Percentiles rank a stretch among this genome's conserved stretches.
These are phyloP conservation scores for Antedon mediterranea DNA, from an alignment of 53 echinoderm and acorn worm species.

Conservation along the genomic window DNA sequence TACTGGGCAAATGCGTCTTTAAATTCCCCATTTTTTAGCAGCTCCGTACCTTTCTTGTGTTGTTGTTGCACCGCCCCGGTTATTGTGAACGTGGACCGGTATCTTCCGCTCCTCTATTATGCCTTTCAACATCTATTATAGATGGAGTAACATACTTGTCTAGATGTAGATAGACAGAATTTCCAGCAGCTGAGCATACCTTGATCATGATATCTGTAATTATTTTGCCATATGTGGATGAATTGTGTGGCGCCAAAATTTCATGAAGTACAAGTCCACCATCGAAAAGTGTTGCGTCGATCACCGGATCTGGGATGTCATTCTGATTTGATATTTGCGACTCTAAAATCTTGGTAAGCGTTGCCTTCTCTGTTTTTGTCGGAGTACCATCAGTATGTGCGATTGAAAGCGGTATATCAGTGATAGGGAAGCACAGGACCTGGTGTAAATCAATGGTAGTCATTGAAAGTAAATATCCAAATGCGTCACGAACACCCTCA, in stretches of 20 bases:
- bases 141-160: constrained; percentile 25
- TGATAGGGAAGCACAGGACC: constrained; percentile 20
- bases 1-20: constrained; percentile 26
- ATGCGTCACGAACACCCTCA: constrained; percentile 27
- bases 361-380: constrained; percentile 20
- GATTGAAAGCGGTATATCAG: constrained; percentile 24
- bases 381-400: constrained; percentile 28
- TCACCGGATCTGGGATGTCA: background rate
- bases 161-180: constrained; percentile 28
- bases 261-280: constrained; percentile 35
- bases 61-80: constrained; percentile 31
- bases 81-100: constrained; percentile 8
- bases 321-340: background rate
- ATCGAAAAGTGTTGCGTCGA: constrained; percentile 30
- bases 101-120: constrained; percentile 10
- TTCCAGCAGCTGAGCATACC: constrained; percentile 20
- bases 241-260: constrained; percentile 15
- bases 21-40: constrained; percentile 7
- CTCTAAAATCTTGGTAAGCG: constrained; percentile 10
- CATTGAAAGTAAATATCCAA: constrained; percentile 17
- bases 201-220: constrained; percentile 23
- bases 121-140: constrained; percentile 36
- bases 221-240: constrained; percentile 28
- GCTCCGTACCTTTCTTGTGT: constrained; percentile 15
- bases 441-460: constrained; percentile 23